Conservation (phyloP, 2,113 vertebrate genomes). For the Dolichallabes microphthalmus region DNA sequence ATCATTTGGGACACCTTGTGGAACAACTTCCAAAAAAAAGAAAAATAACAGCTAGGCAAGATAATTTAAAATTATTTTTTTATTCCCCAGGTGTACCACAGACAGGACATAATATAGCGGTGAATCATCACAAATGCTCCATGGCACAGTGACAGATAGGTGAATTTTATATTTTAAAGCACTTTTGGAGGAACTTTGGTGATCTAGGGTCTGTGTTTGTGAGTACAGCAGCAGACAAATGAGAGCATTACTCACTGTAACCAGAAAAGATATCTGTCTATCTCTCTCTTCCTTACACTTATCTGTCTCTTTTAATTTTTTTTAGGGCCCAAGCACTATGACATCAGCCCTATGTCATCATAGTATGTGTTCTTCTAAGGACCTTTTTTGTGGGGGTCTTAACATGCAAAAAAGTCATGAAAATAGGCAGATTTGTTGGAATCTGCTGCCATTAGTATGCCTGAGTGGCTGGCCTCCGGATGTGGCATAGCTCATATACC, state of each 20-base stretch:
- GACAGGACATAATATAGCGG: neutral
- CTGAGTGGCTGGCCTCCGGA: no score
- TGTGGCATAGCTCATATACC: no score
- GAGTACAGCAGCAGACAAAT: slow-evolving; percentile 13
- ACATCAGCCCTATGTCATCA: no score
- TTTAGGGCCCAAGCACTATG: no score
- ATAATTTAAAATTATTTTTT: slow-evolving; percentile 8
- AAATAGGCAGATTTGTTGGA: no score
- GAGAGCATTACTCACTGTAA: neutral
- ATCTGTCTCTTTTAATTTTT: neutral
- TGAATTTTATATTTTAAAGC: slow-evolving; percentile 6
- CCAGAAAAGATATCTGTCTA: neutral
- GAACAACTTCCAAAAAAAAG: neutral
- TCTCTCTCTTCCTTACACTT: neutral
- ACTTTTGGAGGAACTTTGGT: slow-evolving; percentile 4
- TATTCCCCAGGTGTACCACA: neutral
- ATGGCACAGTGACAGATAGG: slow-evolving; percentile 10
- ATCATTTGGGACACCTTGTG: no score
- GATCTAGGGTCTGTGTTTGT: slow-evolving; percentile 20
- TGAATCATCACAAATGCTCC: slow-evolving; percentile 15
- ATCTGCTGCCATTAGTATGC: no score
- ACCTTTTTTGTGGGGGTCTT: no score
- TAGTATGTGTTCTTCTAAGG: no score
- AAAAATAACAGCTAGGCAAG: neutral
- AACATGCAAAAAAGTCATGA: no score